Evolutionary conservation across 2,113 vertebrate genomes (phyloP).

Genomic region (Ictalurus furcatus): DNA sequence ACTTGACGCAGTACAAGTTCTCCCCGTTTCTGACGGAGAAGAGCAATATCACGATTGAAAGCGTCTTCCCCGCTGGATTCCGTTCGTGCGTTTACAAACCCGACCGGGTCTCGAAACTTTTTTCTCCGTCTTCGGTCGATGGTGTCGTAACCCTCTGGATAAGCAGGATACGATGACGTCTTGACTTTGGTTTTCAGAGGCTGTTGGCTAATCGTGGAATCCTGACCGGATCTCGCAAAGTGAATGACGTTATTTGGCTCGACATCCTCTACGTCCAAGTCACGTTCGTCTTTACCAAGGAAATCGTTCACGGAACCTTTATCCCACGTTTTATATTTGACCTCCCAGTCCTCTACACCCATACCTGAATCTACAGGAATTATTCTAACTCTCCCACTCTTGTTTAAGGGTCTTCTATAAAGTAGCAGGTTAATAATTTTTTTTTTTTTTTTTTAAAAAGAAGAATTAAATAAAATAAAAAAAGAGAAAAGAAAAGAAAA

Average conservation of each 20-base stretch:
- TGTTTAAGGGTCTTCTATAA: conserved; percentile 75
- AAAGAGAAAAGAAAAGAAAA: conserved; percentile 49
- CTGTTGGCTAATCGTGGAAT: conserved; percentile 55
- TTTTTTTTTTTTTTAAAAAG: not conserved
- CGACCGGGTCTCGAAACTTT: conserved; percentile 66
- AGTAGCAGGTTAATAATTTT: conserved; percentile 18
- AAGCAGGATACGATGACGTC: conserved; percentile 65
- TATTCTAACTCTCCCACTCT: conserved; percentile 85
- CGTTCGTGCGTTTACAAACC: conserved; percentile 44
- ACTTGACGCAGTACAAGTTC: conserved; percentile 68
- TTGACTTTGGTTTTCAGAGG: conserved; percentile 58
- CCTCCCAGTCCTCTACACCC: conserved; percentile 81
- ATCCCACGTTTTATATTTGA: conserved; percentile 74
- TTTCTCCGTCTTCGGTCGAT: conserved; percentile 83
- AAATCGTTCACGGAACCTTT: conserved; percentile 78
- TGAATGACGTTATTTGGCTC: conserved; percentile 50
- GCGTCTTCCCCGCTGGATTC: conserved; percentile 51
- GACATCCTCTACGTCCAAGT: conserved; percentile 65
- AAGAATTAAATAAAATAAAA: conserved; percentile 50
- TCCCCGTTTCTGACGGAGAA: conserved; percentile 64
- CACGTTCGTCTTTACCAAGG: conserved; percentile 71
- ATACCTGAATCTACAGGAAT: conserved; percentile 82
- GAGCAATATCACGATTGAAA: conserved; percentile 58
- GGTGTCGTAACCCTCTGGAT: conserved; percentile 84
- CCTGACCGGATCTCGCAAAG: conserved; percentile 58